Base-by-base conservation (phyloP, 2,113 vertebrate genomes). In the Mungos mungo region DNA sequence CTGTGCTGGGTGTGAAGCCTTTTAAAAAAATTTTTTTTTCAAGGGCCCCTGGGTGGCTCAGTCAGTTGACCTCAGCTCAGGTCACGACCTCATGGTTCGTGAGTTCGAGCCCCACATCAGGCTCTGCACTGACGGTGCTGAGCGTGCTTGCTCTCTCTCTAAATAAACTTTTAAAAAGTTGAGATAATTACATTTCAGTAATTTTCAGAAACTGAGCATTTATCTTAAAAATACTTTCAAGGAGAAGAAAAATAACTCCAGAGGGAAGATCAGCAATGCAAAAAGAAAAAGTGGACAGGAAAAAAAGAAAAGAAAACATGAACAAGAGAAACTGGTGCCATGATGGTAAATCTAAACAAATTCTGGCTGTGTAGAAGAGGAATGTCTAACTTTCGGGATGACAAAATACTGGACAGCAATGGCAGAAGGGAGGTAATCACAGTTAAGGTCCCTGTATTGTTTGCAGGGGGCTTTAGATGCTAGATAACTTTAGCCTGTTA, bases 221-320 rank as follows among this genome's bases (percentile, higher is more conserved):
- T 88, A 88, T 65, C 54, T 80, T 85, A 14, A 71, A 50, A 77
- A 96, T 57, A 86, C n/a, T 81, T 86, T 93, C 35, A 71, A 90
- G 54, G 41, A 50, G 74, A 92, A 83, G 65, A 91, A 97, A 93
- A 95, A 21, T 68, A 88, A 81, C 66, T 92, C 38, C 60, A 31
- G 7, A 89, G 25, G 65, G 38, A 81, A 84, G 52, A 50, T 5
- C 15, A 9, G n/a, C 16, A 76, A 10, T 14, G 66, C 33, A 72
- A 88, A 68, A 90, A 85, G 35, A 90, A 92, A 92, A 79, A 29
- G 29, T 52, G 11, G 60, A 79, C 45, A 81, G 66, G 52, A 91
- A 25, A 71, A 77, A 82, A 50, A 50, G 66, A 87, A 68, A 92
- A 85, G 13, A 50, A 50, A 50, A 50, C 23, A 18, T 52, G 11